These are phyloP conservation scores for Jaculus jaculus DNA, from an alignment of 2,113 vertebrate genomes.

Conservation along the genomic window DNA sequence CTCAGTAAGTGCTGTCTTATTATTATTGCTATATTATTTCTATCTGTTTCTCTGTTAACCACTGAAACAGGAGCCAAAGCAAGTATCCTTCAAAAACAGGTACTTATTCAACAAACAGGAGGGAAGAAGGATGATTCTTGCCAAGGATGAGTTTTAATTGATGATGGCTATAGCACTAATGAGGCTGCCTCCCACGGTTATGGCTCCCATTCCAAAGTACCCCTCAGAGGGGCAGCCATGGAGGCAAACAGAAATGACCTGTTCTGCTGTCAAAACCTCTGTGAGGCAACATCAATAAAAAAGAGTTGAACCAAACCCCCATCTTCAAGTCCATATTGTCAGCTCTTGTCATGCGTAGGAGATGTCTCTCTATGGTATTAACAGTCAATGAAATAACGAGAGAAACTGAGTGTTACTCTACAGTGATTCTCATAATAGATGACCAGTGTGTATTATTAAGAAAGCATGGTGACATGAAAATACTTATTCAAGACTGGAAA, in stretches of 20 bases:
- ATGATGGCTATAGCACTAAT: constrained; percentile 60
- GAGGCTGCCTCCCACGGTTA: constrained; percentile 61
- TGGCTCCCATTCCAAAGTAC: constrained; percentile 54
- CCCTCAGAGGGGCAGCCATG: constrained; percentile 46
- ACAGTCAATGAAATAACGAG: constrained; percentile 10
- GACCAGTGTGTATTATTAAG: not conserved
- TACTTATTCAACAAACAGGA: constrained; percentile 13
- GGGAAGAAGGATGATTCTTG: constrained; percentile 28
- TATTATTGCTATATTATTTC: not conserved
- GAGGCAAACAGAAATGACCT: constrained; percentile 49
- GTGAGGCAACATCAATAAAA: constrained; percentile 47
- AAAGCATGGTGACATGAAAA: not conserved
- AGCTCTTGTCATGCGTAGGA: not conserved
- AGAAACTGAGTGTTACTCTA: not conserved
- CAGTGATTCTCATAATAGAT: not conserved
- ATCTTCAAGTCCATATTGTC: constrained; percentile 17
- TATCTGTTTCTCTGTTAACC: not conserved
- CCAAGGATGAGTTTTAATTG: constrained; percentile 71
- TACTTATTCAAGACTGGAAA: constrained; percentile 1
- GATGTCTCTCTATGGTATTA: not conserved
- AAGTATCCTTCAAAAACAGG: constrained; percentile 36
- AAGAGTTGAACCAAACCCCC: not conserved
- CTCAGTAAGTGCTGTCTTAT: not conserved
- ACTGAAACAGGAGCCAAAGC: constrained; percentile 18
- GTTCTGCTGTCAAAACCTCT: constrained; percentile 63